Conservation (phyloP, 1,140 invertebrate genomes). For the Lerema accius region DNA sequence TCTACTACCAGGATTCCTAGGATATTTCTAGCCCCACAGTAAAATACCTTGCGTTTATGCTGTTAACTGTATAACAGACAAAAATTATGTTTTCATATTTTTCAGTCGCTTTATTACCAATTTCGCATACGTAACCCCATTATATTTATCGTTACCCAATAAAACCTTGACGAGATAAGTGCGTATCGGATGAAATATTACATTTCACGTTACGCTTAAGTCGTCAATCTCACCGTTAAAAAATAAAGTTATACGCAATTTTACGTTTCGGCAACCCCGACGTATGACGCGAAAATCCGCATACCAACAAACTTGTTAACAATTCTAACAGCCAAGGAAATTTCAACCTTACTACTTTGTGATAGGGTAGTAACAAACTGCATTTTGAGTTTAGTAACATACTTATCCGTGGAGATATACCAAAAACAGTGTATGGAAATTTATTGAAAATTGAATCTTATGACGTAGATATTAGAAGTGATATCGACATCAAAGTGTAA, state of each 20-base stretch:
- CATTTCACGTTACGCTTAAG: slow-evolving; percentile 50
- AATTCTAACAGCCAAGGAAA: slow-evolving; percentile 4
- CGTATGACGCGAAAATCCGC: slow-evolving; percentile 56
- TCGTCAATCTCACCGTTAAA: slow-evolving; percentile 69
- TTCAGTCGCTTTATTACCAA: background rate
- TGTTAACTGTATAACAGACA: no score
- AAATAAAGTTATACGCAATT: slow-evolving; percentile 79
- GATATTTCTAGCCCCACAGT: no score
- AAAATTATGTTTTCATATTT: no score
- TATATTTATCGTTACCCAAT: slow-evolving; percentile 41
- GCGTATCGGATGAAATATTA: slow-evolving; percentile 55
- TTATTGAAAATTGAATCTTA: slow-evolving; percentile 5
- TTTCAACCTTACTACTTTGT: slow-evolving; percentile 27
- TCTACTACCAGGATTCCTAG: no score
- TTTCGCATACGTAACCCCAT: slow-evolving; percentile 13
- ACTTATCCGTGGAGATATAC: slow-evolving; percentile 1
- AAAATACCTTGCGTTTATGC: no score
- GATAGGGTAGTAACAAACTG: slow-evolving; percentile 24
- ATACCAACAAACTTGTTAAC: slow-evolving; percentile 35
- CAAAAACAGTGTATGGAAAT: background rate
- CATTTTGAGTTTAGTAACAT: slow-evolving; percentile 43
- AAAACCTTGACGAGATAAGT: slow-evolving; percentile 56
- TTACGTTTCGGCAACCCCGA: slow-evolving; percentile 66
- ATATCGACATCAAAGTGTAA: slow-evolving; percentile 3
- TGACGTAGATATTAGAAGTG: slow-evolving; percentile 24